Evolutionary conservation across 2,113 vertebrate genomes (phyloP).

Genomic region (Phoenicopterus ruber): DNA sequence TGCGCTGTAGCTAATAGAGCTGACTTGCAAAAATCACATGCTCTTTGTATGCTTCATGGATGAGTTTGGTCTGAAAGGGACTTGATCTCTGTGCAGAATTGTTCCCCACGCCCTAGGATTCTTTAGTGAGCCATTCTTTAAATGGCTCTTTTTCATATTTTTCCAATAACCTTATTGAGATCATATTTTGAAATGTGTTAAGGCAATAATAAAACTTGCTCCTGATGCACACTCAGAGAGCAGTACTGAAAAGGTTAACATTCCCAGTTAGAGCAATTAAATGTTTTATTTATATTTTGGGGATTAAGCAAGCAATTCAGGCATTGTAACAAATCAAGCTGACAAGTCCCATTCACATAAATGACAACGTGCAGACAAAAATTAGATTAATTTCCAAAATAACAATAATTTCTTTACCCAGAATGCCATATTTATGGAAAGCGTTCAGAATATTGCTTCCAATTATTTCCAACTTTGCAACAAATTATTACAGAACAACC

Average conservation of each 20-base stretch:
- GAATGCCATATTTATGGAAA: slow-evolving; percentile 43
- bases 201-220: background rate
- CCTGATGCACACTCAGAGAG: background rate
- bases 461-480: slow-evolving; percentile 41
- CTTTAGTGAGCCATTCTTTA: background rate
- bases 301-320: slow-evolving; percentile 50
- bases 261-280: slow-evolving; percentile 43
- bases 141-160: background rate
- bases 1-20: background rate
- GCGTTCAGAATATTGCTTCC: slow-evolving; percentile 9
- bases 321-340: slow-evolving; percentile 58
- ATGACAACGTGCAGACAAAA: slow-evolving; percentile 36
- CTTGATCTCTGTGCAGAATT: background rate
- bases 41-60: background rate
- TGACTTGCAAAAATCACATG: background rate
- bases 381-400: slow-evolving; percentile 64
- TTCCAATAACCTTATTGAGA: background rate
- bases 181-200: background rate
- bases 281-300: slow-evolving; percentile 58
- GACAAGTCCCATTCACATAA: slow-evolving; percentile 54
- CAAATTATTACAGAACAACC: slow-evolving; percentile 50
- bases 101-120: background rate
- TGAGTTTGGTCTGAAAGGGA: background rate
- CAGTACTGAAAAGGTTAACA: slow-evolving; percentile 40
- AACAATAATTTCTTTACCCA: slow-evolving; percentile 51